Base-by-base conservation (phyloP, 2,113 vertebrate species). In the Phaethornis superciliosus region DNA sequence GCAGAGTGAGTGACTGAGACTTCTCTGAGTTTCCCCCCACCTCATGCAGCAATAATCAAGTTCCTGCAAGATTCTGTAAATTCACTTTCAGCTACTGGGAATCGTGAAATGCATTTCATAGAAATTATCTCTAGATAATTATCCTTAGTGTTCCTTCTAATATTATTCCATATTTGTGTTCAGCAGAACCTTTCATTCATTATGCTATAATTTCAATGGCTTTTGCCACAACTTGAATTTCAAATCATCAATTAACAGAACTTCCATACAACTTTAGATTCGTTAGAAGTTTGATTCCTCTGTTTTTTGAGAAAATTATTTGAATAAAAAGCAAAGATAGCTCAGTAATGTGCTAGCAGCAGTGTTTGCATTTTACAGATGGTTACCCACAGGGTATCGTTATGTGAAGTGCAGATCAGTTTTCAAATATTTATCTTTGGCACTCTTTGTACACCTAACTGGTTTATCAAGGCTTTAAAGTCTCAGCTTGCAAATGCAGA, bases 1-100 rank as follows among this genome's bases (percentile, higher is more conserved):
- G 24, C 72, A 24, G 0, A 64, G 28, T 0, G 4, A 32, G 1
- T 21, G 37, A 69, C 35, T 23, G 5, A 52, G 40, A 62, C n/a
- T 9, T 62, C 77, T 67, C 22, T 6, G 40, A 56, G 10, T 19
- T 80, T 12, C 40, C 52, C 81, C 49, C 28, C n/a, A n/a, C n/a
- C 35, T 27, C n/a, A 4, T 30, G 49, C 65, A 42, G 26, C 60
- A 58, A 32, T 16, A 56, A 65, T 16, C 27, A 70, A 30, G 49
- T 12, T 24, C 35, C 22, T 51, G 1, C 12, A n/a, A 10, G 23
- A 74, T 27, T 69, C 7, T 44, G 20, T 24, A 69, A 47, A 37
- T 64, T 70, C 46, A 55, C 33, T 55, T 27, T 42, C 14, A 59
- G n/a, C 55, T 70, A 15, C 1, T 13, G 40, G 28, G 24, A 70